phyloP scores from a whole-genome alignment of 2,113 vertebrate genomes.

The Notothenia rossii region DNA sequence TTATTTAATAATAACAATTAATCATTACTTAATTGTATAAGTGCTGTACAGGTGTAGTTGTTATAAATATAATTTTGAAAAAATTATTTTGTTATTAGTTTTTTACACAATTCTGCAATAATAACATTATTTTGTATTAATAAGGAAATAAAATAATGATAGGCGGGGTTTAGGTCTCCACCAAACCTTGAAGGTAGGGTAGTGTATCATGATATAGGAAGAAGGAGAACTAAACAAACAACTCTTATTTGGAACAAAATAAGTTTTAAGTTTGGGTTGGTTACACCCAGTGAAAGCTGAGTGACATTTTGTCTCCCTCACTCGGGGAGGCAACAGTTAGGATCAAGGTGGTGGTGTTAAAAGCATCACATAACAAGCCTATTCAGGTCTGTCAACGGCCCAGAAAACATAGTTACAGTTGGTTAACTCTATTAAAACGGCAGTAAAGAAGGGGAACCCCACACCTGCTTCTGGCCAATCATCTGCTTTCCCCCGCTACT shows the following conservation, averaged over 20 bases:
- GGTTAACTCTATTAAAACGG: slow-evolving; percentile 11
- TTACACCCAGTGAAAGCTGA: slow-evolving; percentile 1
- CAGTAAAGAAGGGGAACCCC: background rate
- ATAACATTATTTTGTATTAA: background rate
- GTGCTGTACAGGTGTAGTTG: background rate
- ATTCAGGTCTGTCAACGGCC: slow-evolving; percentile 48
- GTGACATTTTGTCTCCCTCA: slow-evolving; percentile 28
- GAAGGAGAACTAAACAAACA: background rate
- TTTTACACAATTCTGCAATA: background rate
- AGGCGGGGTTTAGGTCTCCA: background rate
- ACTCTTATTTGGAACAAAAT: background rate
- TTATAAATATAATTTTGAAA: too few species aligned
- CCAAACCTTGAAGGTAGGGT: background rate
- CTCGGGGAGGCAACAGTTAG: slow-evolving; percentile 18
- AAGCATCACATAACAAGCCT: slow-evolving; percentile 69
- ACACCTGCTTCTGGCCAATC: background rate
- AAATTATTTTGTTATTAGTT: too few species aligned
- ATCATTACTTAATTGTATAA: background rate
- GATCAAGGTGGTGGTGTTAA: slow-evolving; percentile 46
- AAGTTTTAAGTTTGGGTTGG: background rate
- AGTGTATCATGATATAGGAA: background rate
- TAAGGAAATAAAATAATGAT: background rate
- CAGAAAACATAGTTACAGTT: background rate
- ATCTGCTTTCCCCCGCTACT: background rate
- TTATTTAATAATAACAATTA: background rate